Conservation (phyloP, 1,140 invertebrate species). For the Solenopsis invicta region DNA sequence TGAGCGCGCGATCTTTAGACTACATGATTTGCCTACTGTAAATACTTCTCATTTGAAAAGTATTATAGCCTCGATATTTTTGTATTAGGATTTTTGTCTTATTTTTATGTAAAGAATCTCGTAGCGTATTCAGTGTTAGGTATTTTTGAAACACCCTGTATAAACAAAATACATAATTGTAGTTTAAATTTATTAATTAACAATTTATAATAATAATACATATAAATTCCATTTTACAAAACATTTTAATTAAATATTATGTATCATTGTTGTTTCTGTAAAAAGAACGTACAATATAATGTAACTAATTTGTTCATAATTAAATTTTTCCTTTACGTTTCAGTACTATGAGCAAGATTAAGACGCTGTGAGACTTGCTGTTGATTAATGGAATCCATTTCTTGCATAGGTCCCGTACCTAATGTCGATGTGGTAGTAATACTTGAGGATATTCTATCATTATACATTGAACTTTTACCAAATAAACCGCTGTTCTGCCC, state of each 20-base stretch:
- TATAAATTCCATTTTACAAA: neutral
- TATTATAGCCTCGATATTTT: too few relatives aligned
- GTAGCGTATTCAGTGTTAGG: too few relatives aligned
- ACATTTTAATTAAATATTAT: neutral
- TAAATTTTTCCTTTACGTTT: neutral
- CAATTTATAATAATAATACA: neutral
- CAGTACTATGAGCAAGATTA: neutral
- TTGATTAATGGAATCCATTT: neutral
- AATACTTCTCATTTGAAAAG: too few relatives aligned
- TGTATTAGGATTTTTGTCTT: too few relatives aligned
- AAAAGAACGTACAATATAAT: neutral
- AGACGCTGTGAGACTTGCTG: neutral
- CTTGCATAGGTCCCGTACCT: neutral
- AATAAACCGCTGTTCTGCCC: constrained; percentile 69
- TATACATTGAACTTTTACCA: constrained; percentile 80
- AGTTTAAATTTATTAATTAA: neutral
- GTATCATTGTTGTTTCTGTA: neutral
- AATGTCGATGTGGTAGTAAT: neutral
- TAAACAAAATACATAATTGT: too few relatives aligned
- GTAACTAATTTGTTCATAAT: neutral
- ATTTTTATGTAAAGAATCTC: too few relatives aligned
- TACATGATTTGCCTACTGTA: too few relatives aligned
- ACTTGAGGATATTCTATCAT: constrained; percentile 76
- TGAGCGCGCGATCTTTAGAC: too few relatives aligned
- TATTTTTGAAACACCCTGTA: too few relatives aligned